Evolutionary conservation across 1,140 invertebrate species (phyloP).

Genomic region (Scaptomyza pallida): DNA sequence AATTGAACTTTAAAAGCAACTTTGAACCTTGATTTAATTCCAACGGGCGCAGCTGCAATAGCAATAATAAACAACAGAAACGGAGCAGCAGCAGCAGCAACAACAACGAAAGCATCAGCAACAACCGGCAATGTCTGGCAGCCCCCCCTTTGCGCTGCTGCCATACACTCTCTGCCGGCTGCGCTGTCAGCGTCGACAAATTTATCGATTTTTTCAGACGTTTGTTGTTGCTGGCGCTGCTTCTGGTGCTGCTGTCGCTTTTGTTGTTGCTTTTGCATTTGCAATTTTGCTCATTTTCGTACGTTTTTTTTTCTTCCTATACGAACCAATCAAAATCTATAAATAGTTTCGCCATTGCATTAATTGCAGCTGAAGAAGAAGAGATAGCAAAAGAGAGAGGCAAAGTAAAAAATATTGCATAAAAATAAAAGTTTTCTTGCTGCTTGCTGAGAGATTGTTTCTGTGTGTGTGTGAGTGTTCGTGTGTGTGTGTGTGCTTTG

Average conservation of each 20-base stretch:
- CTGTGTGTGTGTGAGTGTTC: not conserved
- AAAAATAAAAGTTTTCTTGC: conserved; percentile 11
- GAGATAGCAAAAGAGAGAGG: not conserved
- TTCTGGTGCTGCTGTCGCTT: conserved; percentile 36
- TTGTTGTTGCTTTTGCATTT: conserved; percentile 4
- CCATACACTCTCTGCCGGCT: conserved; percentile 29
- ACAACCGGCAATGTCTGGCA: conserved; percentile 57
- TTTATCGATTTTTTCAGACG: conserved; percentile 75
- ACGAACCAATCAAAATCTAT: conserved; percentile 18
- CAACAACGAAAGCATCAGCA: conserved; percentile 33
- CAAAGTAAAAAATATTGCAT: conserved; percentile 1
- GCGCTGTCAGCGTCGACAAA: conserved; percentile 58
- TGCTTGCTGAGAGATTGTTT: conserved; percentile 13
- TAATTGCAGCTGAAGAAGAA: conserved; percentile 10
- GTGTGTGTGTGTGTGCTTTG: conserved; percentile 24
- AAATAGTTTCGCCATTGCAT: conserved; percentile 23
- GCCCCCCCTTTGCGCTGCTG: conserved; percentile 6
- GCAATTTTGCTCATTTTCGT: conserved; percentile 22
- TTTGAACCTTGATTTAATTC: conserved; percentile 61
- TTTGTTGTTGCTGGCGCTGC: conserved; percentile 11
- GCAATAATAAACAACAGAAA: conserved; percentile 8
- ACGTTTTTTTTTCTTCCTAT: conserved; percentile 7
- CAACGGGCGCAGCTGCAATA: conserved; percentile 6
- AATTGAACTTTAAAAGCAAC: conserved; percentile 53
- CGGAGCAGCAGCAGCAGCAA: not conserved